Evolutionary conservation across 2,797 vertebrate species (phyloP).

Genomic region (Neosilurus mollespiculum): DNA sequence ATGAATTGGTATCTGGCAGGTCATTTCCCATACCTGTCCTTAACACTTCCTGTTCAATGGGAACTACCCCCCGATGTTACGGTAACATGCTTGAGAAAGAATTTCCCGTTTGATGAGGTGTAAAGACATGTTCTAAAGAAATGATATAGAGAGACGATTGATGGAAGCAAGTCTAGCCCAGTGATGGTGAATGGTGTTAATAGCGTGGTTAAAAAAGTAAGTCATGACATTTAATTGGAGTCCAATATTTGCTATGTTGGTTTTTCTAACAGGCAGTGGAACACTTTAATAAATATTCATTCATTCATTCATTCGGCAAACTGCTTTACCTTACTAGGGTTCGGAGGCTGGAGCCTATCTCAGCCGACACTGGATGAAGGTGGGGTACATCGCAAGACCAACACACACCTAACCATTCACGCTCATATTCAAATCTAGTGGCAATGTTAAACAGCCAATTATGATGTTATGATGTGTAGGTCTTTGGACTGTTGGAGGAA

Average conservation of each 20-base stretch:
- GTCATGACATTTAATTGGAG: background rate
- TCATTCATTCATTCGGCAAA: too few relatives aligned
- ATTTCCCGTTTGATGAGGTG: slow-evolving; percentile 3
- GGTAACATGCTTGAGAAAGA: slow-evolving; percentile 42
- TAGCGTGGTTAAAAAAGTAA: background rate
- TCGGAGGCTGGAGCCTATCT: too few relatives aligned
- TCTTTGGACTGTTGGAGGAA: too few relatives aligned
- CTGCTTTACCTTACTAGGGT: too few relatives aligned
- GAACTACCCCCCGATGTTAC: slow-evolving; percentile 59
- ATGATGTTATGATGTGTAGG: too few relatives aligned
- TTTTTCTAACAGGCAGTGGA: background rate
- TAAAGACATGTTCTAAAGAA: background rate
- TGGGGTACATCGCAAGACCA: too few relatives aligned
- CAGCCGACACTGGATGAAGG: too few relatives aligned
- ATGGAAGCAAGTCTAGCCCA: background rate
- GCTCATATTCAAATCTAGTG: too few relatives aligned
- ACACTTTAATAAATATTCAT: too few relatives aligned
- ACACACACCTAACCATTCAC: too few relatives aligned
- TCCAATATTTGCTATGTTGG: background rate
- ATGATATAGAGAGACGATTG: background rate
- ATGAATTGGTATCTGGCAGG: slow-evolving; percentile 61
- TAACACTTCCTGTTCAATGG: slow-evolving; percentile 67
- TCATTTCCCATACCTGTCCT: slow-evolving; percentile 68
- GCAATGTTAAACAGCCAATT: too few relatives aligned
- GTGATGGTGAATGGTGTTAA: background rate